phyloP scores from a whole-genome alignment of 2,113 vertebrate genomes.

The Salvelinus sp. region DNA sequence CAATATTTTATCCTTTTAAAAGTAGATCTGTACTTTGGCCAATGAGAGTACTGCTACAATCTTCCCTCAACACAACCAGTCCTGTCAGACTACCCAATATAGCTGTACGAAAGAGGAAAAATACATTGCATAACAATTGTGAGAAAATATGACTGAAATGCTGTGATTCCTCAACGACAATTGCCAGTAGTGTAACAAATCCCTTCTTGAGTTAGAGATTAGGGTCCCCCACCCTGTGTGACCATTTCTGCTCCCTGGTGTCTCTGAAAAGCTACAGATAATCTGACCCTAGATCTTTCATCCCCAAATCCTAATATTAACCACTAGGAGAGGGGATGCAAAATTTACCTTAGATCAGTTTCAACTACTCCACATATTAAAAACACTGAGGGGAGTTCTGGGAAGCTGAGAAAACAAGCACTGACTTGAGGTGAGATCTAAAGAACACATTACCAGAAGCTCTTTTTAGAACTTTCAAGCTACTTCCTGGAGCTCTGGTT shows the following conservation, averaged over 20 bases:
- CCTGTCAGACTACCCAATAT: background rate
- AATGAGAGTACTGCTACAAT: background rate
- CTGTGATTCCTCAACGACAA: background rate
- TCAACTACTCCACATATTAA: background rate
- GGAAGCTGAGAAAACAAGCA: background rate
- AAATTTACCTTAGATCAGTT: no score
- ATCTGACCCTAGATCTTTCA: no score
- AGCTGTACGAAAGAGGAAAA: background rate
- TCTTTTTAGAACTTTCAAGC: background rate
- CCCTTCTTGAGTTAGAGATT: background rate
- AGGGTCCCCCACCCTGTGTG: background rate
- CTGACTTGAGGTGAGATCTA: background rate
- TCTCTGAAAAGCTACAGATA: background rate
- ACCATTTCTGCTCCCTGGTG: background rate
- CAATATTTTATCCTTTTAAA: background rate
- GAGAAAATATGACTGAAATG: background rate
- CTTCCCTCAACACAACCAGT: background rate
- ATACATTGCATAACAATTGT: background rate
- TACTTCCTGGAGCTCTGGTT: no score
- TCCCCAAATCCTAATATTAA: no score
- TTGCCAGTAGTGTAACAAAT: background rate
- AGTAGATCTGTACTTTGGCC: background rate
- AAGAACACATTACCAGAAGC: background rate
- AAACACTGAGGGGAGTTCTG: background rate
- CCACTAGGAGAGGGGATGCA: no score